These are phyloP conservation scores for Acanthosepion lycidas DNA, from an alignment of 2,888 invertebrate genomes.

Conservation along the genomic window DNA sequence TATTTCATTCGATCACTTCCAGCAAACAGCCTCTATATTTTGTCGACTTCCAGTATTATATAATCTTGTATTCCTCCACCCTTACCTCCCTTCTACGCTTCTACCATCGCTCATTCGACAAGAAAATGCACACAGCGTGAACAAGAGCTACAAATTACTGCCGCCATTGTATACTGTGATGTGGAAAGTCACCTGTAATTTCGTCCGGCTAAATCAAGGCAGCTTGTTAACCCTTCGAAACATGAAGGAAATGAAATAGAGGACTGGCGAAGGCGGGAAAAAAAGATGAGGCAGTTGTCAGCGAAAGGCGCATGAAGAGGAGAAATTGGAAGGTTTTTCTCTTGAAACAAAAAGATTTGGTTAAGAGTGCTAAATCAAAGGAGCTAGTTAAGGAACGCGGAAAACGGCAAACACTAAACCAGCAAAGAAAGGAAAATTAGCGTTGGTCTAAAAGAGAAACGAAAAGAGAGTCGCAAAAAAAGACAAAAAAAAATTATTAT, in stretches of 20 bases:
- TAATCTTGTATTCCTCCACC: background rate
- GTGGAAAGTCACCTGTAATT: conserved; percentile 33
- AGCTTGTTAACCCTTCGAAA: background rate
- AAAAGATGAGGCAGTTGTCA: background rate
- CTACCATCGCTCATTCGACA: background rate
- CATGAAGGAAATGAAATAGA: background rate
- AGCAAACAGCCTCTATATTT: background rate
- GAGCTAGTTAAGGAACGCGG: background rate
- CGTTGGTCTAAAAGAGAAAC: background rate
- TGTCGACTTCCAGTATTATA: background rate
- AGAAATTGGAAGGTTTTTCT: background rate
- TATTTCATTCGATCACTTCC: background rate
- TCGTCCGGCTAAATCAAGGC: background rate
- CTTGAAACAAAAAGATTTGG: conserved; percentile 6
- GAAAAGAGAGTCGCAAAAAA: background rate
- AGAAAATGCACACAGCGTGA: background rate
- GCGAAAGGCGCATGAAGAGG: background rate
- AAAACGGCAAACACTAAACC: background rate
- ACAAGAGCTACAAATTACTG: background rate
- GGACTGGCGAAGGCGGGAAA: background rate
- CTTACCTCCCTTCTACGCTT: background rate
- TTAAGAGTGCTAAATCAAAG: conserved; percentile 17
- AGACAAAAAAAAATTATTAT: background rate
- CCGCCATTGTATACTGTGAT: conserved; percentile 33
- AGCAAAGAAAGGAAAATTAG: background rate